A percentile compares a stretch with the other conserved stretches of the same genome.
These are phyloP conservation scores for Pseudolycoriella hygida DNA, from an alignment of 2,888 invertebrate species.

Conservation along the genomic window DNA sequence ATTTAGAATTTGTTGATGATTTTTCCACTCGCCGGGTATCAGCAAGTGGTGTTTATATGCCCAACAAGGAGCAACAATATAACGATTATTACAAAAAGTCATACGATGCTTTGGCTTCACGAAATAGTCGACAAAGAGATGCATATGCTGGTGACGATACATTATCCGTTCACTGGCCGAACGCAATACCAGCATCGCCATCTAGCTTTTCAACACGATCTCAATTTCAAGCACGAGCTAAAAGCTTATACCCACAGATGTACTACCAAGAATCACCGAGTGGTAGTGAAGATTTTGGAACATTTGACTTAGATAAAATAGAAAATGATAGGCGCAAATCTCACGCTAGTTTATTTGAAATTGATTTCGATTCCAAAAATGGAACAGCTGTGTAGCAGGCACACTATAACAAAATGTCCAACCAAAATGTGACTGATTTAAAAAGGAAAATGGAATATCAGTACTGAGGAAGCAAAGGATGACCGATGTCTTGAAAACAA, in stretches of 20 bases:
- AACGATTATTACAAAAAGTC: slow-evolving; percentile 6
- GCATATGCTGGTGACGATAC: not conserved
- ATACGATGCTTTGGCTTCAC: slow-evolving; percentile 1
- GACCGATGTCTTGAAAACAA: too few species aligned
- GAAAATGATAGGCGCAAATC: slow-evolving; percentile 27
- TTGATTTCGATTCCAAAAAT: slow-evolving; percentile 4
- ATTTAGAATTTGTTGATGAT: slow-evolving; percentile 13
- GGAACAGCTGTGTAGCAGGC: slow-evolving; percentile 5
- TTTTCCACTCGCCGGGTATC: slow-evolving; percentile 3
- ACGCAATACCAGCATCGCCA: slow-evolving; percentile 26
- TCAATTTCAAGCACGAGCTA: not conserved
- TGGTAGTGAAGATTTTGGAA: slow-evolving; percentile 11
- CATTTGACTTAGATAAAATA: slow-evolving; percentile 27
- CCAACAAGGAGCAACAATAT: not conserved
- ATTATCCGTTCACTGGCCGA: slow-evolving; percentile 20
- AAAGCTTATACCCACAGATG: not conserved
- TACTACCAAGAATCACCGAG: not conserved
- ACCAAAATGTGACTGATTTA: too few species aligned
- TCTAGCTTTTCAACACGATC: slow-evolving; percentile 17
- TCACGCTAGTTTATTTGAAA: slow-evolving; percentile 25
- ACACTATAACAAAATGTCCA: not conserved
- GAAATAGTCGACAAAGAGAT: slow-evolving; percentile 4
- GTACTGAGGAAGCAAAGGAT: too few species aligned
- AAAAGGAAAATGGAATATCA: too few species aligned
- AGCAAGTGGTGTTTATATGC: slow-evolving; percentile 5